phyloP scores from a whole-genome alignment of 2,113 vertebrate genomes.

The Tinamus guttatus region DNA sequence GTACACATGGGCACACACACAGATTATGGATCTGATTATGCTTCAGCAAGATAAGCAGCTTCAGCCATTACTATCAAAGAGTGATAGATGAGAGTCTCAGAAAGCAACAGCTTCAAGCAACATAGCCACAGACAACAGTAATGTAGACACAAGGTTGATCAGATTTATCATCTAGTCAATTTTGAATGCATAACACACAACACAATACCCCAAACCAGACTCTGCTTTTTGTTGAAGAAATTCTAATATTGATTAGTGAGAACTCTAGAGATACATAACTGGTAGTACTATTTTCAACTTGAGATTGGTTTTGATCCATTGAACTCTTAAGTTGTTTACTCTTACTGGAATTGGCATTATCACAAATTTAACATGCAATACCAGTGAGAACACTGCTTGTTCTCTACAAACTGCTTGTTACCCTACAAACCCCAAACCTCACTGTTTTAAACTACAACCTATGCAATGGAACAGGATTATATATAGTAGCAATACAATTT shows the following conservation, averaged over 20 bases:
- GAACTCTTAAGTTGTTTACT: neutral
- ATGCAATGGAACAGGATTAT: slow-evolving; percentile 45
- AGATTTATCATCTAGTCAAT: neutral
- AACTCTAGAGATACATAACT: neutral
- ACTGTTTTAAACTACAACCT: slow-evolving; percentile 16
- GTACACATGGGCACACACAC: neutral
- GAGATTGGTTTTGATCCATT: neutral
- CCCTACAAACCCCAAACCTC: neutral
- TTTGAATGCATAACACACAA: neutral
- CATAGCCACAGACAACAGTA: neutral
- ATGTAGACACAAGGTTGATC: accelerated
- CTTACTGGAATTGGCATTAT: slow-evolving; percentile 22
- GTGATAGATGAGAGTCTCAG: neutral
- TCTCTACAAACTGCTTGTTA: slow-evolving; percentile 4
- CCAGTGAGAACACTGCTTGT: neutral
- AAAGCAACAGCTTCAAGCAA: neutral
- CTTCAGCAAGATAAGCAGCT: neutral
- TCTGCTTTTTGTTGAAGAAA: neutral
- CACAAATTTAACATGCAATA: neutral
- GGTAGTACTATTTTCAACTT: slow-evolving; percentile 21
- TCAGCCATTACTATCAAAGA: neutral
- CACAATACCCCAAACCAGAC: neutral
- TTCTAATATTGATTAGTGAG: neutral
- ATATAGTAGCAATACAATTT: slow-evolving; percentile 38
- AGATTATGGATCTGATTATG: neutral